These are phyloP conservation scores for Mizuhopecten yessoensis DNA, from an alignment of 1,140 invertebrate genomes.

Conservation along the genomic window DNA sequence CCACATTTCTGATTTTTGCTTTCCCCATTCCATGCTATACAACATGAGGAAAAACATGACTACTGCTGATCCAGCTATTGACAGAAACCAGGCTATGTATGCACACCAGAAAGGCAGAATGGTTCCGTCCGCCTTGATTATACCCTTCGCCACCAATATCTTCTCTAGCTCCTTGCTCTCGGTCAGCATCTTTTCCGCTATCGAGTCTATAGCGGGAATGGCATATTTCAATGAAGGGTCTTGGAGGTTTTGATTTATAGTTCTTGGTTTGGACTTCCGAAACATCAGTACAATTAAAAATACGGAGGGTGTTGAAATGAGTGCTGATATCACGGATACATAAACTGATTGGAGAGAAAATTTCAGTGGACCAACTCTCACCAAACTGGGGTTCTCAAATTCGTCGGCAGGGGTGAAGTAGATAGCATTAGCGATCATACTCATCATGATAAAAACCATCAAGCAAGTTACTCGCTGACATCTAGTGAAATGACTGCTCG, in stretches of 20 bases:
- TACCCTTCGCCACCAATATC: conserved; percentile 58
- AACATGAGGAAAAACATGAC: conserved; percentile 74
- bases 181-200: conserved; percentile 49
- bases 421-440: conserved; percentile 83
- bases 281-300: conserved; percentile 70
- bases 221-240: conserved; percentile 49
- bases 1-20: conserved; percentile 75
- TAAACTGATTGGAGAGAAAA: conserved; percentile 59
- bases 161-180: conserved; percentile 59
- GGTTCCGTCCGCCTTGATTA: conserved; percentile 60
- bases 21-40: conserved; percentile 78
- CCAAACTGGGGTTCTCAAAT: conserved; percentile 50
- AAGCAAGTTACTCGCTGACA: conserved; percentile 81
- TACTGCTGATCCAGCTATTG: conserved; percentile 53
- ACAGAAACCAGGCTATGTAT: conserved; percentile 74
- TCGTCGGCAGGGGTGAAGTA: conserved; percentile 74
- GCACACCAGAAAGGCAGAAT: conserved; percentile 67
- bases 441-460: conserved; percentile 79
- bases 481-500: conserved; percentile 80
- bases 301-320: conserved; percentile 62
- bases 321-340: conserved; percentile 62
- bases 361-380: conserved; percentile 54
- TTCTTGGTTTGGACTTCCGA: conserved; percentile 64
- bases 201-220: conserved; percentile 53
- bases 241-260: conserved; percentile 54